Evolutionary conservation across 2,113 vertebrate species (phyloP).

Genomic region (Pterocles orientalis): DNA sequence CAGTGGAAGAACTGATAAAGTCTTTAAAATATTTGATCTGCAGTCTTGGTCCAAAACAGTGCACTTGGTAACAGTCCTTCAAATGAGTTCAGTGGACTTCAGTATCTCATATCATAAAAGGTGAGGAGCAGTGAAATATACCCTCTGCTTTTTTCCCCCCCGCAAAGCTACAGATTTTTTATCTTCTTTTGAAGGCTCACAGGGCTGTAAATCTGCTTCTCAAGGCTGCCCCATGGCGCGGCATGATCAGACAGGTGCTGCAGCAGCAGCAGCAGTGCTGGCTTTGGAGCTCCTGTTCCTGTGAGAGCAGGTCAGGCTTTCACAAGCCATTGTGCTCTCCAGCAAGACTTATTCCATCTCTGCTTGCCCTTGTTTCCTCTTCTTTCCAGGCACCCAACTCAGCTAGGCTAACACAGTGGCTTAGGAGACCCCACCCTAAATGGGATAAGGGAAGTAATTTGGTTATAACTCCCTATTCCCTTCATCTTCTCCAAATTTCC

Average conservation of each 20-base stretch:
- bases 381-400: neutral
- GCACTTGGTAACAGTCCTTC: neutral
- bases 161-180: neutral
- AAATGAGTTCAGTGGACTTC: neutral
- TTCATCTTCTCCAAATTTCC: neutral
- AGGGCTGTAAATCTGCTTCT: neutral
- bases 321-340: rapidly evolving
- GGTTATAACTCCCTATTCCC: neutral
- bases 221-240: neutral
- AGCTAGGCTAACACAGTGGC: neutral
- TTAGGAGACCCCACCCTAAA: neutral
- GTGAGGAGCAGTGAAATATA: neutral
- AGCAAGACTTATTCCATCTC: neutral
- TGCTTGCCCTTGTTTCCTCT: neutral
- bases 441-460: neutral
- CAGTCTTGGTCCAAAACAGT: neutral
- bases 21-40: neutral
- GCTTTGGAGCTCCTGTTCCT: neutral
- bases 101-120: neutral
- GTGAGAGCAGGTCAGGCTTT: neutral
- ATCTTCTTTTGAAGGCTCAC: neutral
- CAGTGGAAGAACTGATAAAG: neutral
- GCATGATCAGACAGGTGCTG: neutral
- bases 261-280: neutral
- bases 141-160: neutral